Evolutionary conservation across 37 sponge, comb jelly and placozoan genomes (phyloP), one percentile per base, ranked within the genome.

Genomic region (Spongilla lacustris): DNA sequence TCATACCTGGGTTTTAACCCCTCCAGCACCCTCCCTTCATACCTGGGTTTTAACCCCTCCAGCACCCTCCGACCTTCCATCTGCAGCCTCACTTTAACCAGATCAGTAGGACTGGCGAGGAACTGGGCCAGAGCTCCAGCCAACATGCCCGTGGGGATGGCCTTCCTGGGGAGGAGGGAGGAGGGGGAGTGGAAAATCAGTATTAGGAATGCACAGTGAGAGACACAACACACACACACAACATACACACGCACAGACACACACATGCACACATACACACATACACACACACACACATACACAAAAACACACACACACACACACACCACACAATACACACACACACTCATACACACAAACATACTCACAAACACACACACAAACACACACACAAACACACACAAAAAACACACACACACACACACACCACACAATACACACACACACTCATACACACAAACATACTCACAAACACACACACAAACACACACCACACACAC

Each of bases 101-200:
- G 83, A 72, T 97, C 97, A 31, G 83, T 90, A 21, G 97, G 97
- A 87, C 91, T 97, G 36, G 95, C 95, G 3, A 97, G 29, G 66
- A 95, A 92, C 88, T 97, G 97, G 0, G 82, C 97, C 67, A 38
- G 37, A 19, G 86, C 85, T 3, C 97, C 97, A 0, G 95, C 81
- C 10, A 82, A 23, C 92, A 93, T 89, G 0, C 97, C 96, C 26
- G 91, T 75, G 0, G 92, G 84, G n/a, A 95, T 75, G 26, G 91
- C 88, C 81, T 97, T 97, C 91, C 91, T 92, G 70, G 70, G 27
- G 27, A 69, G 70, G 27, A 69, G 70, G 70, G 21, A 66, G 67
- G 67, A 21, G 21, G 67, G 21, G 21, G 67, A 21, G 21, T 21
- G 21, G 21, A 22, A 66, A 14, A 66, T 14, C 14, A 21, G 67